A percentile compares a stretch with the other conserved stretches of the same genome.
These are phyloP conservation scores for Epistrophe grossulariae DNA, from an alignment of 2,888 invertebrate species.

Conservation along the genomic window DNA sequence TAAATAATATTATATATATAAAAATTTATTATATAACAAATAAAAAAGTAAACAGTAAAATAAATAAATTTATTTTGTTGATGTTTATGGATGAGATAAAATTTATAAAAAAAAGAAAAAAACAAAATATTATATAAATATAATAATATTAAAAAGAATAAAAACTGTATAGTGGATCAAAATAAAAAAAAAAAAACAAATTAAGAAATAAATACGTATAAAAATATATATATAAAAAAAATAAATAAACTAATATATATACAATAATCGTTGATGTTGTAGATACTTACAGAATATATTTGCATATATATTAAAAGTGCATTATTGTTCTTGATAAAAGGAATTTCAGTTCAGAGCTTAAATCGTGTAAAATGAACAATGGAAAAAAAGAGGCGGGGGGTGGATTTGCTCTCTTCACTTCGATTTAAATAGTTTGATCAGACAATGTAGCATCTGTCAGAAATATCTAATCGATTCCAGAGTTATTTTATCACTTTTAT, in stretches of 20 bases:
- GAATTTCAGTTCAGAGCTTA: background rate
- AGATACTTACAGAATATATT: slow-evolving; percentile 78
- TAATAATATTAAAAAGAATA: slow-evolving; percentile 71
- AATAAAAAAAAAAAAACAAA: slow-evolving; percentile 63
- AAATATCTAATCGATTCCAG: too few species aligned
- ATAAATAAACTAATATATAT: slow-evolving; percentile 23
- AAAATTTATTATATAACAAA: slow-evolving; percentile 53
- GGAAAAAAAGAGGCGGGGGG: too few species aligned
- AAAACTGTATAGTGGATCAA: slow-evolving; percentile 78
- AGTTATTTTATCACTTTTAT: too few species aligned
- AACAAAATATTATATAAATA: slow-evolving; percentile 39
- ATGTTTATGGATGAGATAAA: slow-evolving; percentile 80
- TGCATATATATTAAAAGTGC: slow-evolving; percentile 76
- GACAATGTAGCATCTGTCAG: too few species aligned
- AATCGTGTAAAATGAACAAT: too few species aligned
- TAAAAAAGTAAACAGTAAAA: slow-evolving; percentile 29
- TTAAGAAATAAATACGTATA: slow-evolving; percentile 52
- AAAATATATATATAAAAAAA: slow-evolving; percentile 64
- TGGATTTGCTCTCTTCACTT: too few species aligned
- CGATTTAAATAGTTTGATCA: too few species aligned
- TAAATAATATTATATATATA: slow-evolving; percentile 76
- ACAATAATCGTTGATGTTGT: slow-evolving; percentile 80
- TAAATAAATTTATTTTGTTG: slow-evolving; percentile 78
- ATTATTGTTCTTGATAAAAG: slow-evolving; percentile 44
- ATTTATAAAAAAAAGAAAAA: slow-evolving; percentile 62